Base-by-base conservation (phyloP, 1,140 invertebrate genomes). In the Drosophila serrata region DNA sequence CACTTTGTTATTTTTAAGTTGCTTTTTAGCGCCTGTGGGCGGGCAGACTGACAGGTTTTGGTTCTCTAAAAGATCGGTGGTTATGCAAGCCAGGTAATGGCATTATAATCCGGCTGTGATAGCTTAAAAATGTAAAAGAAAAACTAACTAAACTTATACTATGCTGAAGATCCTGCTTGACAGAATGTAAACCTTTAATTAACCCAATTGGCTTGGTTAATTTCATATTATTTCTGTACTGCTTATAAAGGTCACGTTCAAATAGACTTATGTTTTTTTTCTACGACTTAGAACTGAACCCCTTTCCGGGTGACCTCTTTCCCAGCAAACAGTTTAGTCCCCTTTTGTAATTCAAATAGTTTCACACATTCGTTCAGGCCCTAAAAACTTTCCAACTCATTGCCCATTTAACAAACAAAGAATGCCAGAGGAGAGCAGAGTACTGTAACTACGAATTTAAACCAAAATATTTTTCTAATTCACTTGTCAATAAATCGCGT, bases 401-500 rank as follows among this genome's bases (percentile, higher is more conserved):
- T 72, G 69, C 51, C 11, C n/a, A 22, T 29, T 22, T 9, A 12
- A n/a, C 24, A 49, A 72, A 72, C 43, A 72, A 72, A 29, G 51
- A 48, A 27, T 33, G 27, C 19, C 1, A 45, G 19, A 22, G 45
- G n/a, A n/a, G n/a, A n/a, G 3, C 15, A 4, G 17, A 42, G 40
- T 11, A 42, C 46, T 17, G n/a, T 13, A 56, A 51, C 67, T 37
- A 43, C 39, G 58, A 42, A 19, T 39, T 72, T 19, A 69, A 57
- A 72, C 48, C 56, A 53, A 70, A 80, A 82, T 82, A 63, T 79
- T 86, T 59, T 85, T 85, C 81, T 85, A 85, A 85, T 81, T 85
- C 81, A 85, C 81, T 85, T 85, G 81, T 53, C 81, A 85, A 85
- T 85, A 85, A 85, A 69, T 81, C 68, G 73, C 37, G 73, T 61